Evolutionary conservation across 2,113 vertebrate species (phyloP).

Genomic region (Clarias macrocephalus): DNA sequence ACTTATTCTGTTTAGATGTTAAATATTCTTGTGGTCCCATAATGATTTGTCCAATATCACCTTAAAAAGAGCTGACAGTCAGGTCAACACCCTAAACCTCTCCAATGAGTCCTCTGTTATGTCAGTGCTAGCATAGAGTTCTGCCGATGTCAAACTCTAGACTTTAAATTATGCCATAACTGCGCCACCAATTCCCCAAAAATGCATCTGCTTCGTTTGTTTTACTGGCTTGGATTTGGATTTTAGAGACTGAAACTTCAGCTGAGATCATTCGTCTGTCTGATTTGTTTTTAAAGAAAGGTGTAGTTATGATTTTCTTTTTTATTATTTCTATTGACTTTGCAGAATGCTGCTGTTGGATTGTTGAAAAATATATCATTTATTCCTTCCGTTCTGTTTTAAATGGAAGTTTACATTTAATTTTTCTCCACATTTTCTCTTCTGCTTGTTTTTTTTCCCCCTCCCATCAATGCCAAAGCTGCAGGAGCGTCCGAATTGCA

Average conservation of each 20-base stretch:
- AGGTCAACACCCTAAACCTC: constrained; percentile 73
- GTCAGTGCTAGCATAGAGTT: constrained; percentile 53
- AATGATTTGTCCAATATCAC: constrained; percentile 72
- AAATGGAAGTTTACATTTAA: constrained; percentile 29
- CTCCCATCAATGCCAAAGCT: constrained; percentile 8
- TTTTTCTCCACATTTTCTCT: constrained; percentile 26
- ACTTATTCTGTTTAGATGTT: constrained; percentile 63
- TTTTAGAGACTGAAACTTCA: background rate
- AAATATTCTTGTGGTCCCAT: constrained; percentile 65
- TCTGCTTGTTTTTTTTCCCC: background rate
- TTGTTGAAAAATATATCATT: background rate
- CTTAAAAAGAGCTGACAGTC: constrained; percentile 73
- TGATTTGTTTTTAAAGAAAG: constrained; percentile 22
- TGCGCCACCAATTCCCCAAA: constrained; percentile 6
- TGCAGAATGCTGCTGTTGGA: background rate
- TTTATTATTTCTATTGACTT: background rate
- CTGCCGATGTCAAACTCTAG: constrained; percentile 4
- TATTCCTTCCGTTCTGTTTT: background rate
- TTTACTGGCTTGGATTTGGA: background rate
- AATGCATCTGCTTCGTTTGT: constrained; percentile 22
- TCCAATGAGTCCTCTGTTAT: constrained; percentile 68
- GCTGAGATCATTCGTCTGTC: background rate
- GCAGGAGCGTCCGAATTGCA: constrained; percentile 45
- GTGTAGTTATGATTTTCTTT: background rate
- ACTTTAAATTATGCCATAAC: constrained; percentile 1